These are phyloP conservation scores for Sardina pilchardus DNA, from an alignment of 2,113 vertebrate genomes.

Conservation along the genomic window DNA sequence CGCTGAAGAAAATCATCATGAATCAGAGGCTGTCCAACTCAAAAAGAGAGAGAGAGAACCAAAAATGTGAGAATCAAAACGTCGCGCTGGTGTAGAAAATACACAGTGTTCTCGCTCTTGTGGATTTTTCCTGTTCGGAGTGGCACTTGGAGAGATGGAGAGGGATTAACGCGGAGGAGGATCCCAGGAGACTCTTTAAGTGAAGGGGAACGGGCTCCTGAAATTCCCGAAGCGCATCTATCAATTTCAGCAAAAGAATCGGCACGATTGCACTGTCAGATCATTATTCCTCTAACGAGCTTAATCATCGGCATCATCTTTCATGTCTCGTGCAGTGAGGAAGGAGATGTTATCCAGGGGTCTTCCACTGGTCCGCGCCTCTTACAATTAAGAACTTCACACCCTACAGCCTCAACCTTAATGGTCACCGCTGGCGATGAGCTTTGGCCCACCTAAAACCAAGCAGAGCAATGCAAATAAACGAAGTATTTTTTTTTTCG, in stretches of 20 bases:
- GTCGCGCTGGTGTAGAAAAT: constrained; percentile 32
- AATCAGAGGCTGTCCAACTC: constrained; percentile 54
- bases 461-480: background rate
- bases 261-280: background rate
- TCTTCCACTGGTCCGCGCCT: background rate
- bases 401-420: constrained; percentile 3
- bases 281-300: constrained; percentile 14
- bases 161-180: constrained; percentile 16
- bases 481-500: background rate
- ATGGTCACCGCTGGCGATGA: constrained; percentile 14
- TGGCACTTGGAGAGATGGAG: constrained; percentile 59
- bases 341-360: background rate
- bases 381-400: constrained; percentile 12
- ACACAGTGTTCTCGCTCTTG: background rate
- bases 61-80: constrained; percentile 25
- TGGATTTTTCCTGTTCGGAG: constrained; percentile 42
- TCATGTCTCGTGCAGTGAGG: background rate
- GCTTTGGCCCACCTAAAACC: background rate
- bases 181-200: constrained; percentile 28
- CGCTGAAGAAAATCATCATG: constrained; percentile 68
- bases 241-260: constrained; percentile 20
- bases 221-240: constrained; percentile 6
- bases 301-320: constrained; percentile 25
- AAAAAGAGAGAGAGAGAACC: constrained; percentile 29
- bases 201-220: constrained; percentile 11